Conservation (phyloP, 30 jellyfish, hydroid and myxozoan species). For the Nemopilema nomurai region DNA sequence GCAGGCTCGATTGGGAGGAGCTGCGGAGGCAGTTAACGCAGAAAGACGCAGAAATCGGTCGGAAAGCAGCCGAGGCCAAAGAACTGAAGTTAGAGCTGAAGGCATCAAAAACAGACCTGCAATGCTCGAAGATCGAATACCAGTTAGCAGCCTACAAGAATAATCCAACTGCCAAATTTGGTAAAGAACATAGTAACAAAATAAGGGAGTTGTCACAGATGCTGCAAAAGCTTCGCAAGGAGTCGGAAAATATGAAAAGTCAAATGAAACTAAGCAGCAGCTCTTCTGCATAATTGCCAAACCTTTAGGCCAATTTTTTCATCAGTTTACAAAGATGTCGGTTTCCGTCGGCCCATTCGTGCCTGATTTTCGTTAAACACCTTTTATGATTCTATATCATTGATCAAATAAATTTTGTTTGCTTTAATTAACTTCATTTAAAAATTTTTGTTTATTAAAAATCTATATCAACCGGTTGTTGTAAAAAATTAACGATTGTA, state of each 20-base stretch:
- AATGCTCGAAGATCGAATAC: constrained; percentile 54
- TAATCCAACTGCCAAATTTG: constrained; percentile 16
- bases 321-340: too few relatives aligned
- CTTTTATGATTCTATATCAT: too few relatives aligned
- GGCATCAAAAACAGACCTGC: constrained; percentile 37
- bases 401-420: too few relatives aligned
- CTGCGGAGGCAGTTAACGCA: constrained; percentile 36
- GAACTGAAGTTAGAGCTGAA: constrained; percentile 22
- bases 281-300: not conserved
- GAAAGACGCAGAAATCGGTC: constrained; percentile 47
- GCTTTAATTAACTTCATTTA: too few relatives aligned
- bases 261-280: not conserved
- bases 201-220: constrained; percentile 36
- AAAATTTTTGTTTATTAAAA: too few relatives aligned
- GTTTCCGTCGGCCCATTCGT: too few relatives aligned
- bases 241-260: constrained; percentile 36
- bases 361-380: too few relatives aligned
- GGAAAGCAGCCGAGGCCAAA: not conserved
- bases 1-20: constrained; percentile 54
- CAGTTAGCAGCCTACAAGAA: constrained; percentile 21
- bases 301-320: not conserved
- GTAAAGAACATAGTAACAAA: constrained; percentile 39
- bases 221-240: constrained; percentile 38
- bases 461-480: too few relatives aligned
- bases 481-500: too few relatives aligned